Conservation (phyloP, 2,113 vertebrate species). For the Microtus pennsylvanicus region DNA sequence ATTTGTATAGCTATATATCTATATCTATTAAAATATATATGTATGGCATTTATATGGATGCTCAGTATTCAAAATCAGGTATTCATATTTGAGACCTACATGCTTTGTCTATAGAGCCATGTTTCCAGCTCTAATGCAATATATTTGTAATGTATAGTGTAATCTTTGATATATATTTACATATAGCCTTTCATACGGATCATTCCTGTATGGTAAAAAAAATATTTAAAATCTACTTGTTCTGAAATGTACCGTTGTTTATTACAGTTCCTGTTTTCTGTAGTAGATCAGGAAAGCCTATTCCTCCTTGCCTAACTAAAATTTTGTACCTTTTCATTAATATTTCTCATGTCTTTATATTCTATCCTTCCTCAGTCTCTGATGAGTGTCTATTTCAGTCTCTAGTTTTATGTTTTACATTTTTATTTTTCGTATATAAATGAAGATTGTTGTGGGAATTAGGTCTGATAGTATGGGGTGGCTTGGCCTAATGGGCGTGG, state of each 20-base stretch:
- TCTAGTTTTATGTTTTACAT: background rate
- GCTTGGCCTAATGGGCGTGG: no score
- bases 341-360: background rate
- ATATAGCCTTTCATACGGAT: background rate
- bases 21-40: background rate
- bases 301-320: background rate
- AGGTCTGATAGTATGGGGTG: no score
- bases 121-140: background rate
- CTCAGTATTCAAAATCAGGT: background rate
- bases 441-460: background rate
- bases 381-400: background rate
- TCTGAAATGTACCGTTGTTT: background rate
- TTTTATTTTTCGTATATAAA: background rate
- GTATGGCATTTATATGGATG: background rate
- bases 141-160: background rate
- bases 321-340: background rate
- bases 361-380: background rate
- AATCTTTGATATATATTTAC: background rate
- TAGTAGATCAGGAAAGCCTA: background rate
- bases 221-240: background rate
- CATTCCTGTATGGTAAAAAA: background rate
- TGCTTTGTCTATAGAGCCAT: background rate
- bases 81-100: background rate
- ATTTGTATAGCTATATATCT: background rate
- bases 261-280: background rate